A percentile compares a stretch with the other conserved stretches of the same genome.
These are phyloP conservation scores for Amiota mariae DNA, from an alignment of 2,888 invertebrate species.

Conservation along the genomic window DNA sequence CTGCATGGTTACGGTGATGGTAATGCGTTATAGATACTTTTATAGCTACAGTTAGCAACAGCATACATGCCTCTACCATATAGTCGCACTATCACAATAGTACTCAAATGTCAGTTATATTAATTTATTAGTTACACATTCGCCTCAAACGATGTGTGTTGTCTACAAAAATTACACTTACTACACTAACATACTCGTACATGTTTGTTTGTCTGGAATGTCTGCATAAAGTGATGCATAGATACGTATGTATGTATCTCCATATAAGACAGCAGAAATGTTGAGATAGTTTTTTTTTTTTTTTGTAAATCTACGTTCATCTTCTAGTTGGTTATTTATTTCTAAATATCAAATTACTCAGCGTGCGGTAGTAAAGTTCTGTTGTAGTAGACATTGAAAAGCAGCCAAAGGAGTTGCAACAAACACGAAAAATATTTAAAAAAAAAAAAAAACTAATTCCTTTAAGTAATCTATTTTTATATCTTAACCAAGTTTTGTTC, in stretches of 20 bases:
- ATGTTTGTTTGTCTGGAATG: conserved; percentile 42
- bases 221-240: conserved; percentile 48
- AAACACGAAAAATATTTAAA: neutral
- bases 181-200: conserved; percentile 42
- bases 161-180: conserved; percentile 54
- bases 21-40: conserved; percentile 9
- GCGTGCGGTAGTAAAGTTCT: neutral
- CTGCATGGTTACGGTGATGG: conserved; percentile 31
- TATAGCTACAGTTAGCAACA: conserved; percentile 31
- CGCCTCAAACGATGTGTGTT: conserved; percentile 45
- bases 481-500: neutral
- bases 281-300: no score
- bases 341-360: conserved; percentile 16
- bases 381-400: neutral
- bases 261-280: neutral
- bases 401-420: neutral
- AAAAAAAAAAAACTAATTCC: neutral
- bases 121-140: conserved; percentile 65
- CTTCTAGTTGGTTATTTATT: neutral
- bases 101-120: conserved; percentile 52
- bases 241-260: no score
- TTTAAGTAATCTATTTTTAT: neutral
- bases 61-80: conserved; percentile 29
- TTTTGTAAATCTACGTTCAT: neutral
- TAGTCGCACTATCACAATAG: neutral